phyloP scores from a whole-genome alignment of 2,888 invertebrate genomes.

The Pyrgus malvae region DNA sequence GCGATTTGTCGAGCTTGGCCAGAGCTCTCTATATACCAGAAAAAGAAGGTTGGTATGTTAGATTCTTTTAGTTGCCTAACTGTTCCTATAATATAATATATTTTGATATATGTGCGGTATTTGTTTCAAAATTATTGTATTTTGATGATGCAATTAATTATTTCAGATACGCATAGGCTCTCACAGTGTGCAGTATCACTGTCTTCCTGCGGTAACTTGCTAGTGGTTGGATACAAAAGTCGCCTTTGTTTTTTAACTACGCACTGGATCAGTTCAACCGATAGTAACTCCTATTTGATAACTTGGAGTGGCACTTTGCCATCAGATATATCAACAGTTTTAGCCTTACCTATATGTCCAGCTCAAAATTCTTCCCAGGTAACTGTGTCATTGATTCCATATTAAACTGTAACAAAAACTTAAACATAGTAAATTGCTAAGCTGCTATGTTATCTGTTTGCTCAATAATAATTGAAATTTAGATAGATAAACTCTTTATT shows the following conservation, averaged over 20 bases:
- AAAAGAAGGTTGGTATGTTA: slow-evolving; percentile 57
- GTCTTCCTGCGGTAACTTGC: slow-evolving; percentile 69
- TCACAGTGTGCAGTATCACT: slow-evolving; percentile 67
- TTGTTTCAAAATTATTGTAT: too few relatives aligned
- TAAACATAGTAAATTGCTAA: too few relatives aligned
- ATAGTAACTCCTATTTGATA: slow-evolving; percentile 67
- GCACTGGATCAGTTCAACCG: slow-evolving; percentile 73
- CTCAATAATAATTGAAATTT: too few relatives aligned
- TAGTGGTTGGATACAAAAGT: slow-evolving; percentile 63
- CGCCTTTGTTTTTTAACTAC: slow-evolving; percentile 67
- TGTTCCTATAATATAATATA: not conserved
- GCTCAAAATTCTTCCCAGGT: slow-evolving; percentile 76
- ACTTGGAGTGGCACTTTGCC: slow-evolving; percentile 74
- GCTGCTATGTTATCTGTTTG: too few relatives aligned
- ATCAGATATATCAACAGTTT: slow-evolving; percentile 59
- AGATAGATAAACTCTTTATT: too few relatives aligned
- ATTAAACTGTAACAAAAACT: too few relatives aligned
- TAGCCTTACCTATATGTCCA: slow-evolving; percentile 68
- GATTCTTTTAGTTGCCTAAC: not conserved
- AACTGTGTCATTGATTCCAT: too few relatives aligned
- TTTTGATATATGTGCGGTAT: too few relatives aligned
- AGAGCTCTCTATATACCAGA: slow-evolving; percentile 81
- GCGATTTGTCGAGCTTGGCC: slow-evolving; percentile 81
- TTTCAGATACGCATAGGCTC: slow-evolving; percentile 71
- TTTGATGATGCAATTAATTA: not conserved